Base-by-base conservation (phyloP, 2,113 vertebrate genomes). In the Puma concolor region DNA sequence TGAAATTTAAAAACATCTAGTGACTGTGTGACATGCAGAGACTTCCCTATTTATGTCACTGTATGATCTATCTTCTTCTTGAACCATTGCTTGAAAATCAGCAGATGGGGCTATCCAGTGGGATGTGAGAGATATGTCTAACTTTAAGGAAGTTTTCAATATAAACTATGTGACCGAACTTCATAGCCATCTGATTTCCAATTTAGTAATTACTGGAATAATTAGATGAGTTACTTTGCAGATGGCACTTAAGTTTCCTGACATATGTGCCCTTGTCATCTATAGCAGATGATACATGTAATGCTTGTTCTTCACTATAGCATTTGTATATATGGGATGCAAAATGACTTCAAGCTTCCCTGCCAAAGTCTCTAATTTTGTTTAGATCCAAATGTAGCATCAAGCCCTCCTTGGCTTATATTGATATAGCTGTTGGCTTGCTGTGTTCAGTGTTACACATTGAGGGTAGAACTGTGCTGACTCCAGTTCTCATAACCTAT, bases 191-290 rank as follows among this genome's bases (percentile, higher is more conserved):
- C 96, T 97, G 96, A 98, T 94, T 97, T 98, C 96, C 94, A 97
- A 98, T 98, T 98, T 98, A 97, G 97, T 97, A 98, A 98, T 98
- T 98, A 98, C 95, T 91, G 97, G 95, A 98, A 98, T 97, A 99
- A 98, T 97, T 89, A 98, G 89, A 93, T 89, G 69, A 66, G 82
- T 98, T 97, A 38, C 88, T 96, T 83, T 95, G 94, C 91, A 95
- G 97, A 98, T 98, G 92, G 95, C 96, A 88, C 87, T 98, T 96
- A 89, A 11, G 69, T 95, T 94, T 98, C 97, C 97, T 97, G 98
- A 98, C 64, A 87, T 17, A 81, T 96, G 98, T 25, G 96, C 95
- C 98, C 98, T 99, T 98, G 98, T 98, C 94, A 95, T 98, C 91
- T 93, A 2, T 63, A 82, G 81, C 48, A 74, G 98, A 98, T 98